Evolutionary conservation across 2,113 vertebrate genomes (phyloP), one percentile per base, ranked within the genome.

Genomic region (Engystomops pustulosus): DNA sequence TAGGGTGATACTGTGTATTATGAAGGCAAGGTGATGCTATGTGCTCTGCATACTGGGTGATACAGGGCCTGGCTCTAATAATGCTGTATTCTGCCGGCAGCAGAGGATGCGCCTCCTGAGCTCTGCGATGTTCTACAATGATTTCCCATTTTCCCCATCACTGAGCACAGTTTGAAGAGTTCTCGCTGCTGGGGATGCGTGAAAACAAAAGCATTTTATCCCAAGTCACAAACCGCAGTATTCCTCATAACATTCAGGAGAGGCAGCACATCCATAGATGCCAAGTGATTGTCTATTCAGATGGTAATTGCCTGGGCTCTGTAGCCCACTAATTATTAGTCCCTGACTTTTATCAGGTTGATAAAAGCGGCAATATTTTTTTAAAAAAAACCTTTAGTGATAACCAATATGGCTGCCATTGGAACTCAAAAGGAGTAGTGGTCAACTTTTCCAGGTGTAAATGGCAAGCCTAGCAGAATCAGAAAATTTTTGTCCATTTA

Each of bases 111-210:
- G 36, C 67, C 20, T 58, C 65, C 14, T 34, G 15, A 8, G 80
- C 80, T 53, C 67, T 55, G 67, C 69, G 53, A 81, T 81, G 80
- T 81, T 71, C n/a, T 69, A 30, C 80, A 71, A 34, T 81, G 62
- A 81, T 81, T 81, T 81, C 67, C 51, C 45, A 58, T 81, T 81
- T 81, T 81, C 65, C 20, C 49, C 62, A 38, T 51, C 80, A 44
- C 25, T 81, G 67, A 70, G 69, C 80, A 71, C 65, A 49, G 45
- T 58, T 41, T 55, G 80, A 81, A 53, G 27, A 58, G 30, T 67
- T 51, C 44, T 80, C 10, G 76, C 76, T 79, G 34, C 76, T 44
- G 41, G 79, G 47, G 44, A 67, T 68, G 45, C 45, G 55, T 32
- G 36, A 32, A 81, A 71, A 55, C 67, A 81, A 71, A 81, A 71